Evolutionary conservation across 1,140 invertebrate genomes (phyloP), one percentile per base, ranked within the genome.

Genomic region (Ostrea denselamellosa): DNA sequence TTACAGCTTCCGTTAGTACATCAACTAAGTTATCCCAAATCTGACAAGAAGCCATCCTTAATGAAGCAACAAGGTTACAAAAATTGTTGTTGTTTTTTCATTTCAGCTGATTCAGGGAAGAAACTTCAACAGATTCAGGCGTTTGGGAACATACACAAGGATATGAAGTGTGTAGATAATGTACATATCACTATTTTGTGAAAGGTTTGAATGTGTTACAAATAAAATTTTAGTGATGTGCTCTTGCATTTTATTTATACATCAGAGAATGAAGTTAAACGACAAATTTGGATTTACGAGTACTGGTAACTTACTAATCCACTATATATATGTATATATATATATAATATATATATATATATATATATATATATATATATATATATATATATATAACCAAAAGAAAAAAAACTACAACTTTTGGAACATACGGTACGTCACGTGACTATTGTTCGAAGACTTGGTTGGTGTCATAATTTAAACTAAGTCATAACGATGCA

Each of bases 71-170:
- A 77, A n/a, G 0, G 17, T 62, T 34, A 28, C 2, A 12, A 22
- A 34, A 77, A 28, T n/a, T 19, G 17, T 19, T 19, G n/a, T n/a
- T 19, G 17, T 62, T 8, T 77, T 77, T 77, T 77, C 22, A 10
- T 77, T 28, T 28, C 68, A 77, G 68, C 28, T 77, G 25, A 77
- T 77, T 34, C 22, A 25, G 28, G 68, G 68, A 17, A 77, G 25
- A 34, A 77, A 77, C 25, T 77, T 28, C 68, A 77, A 77, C 68
- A 77, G 68, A 77, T 77, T 77, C 25, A 22, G 68, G 68, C 22
- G 68, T 14, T 77, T 77, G 34, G 68, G 68, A 77, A 77, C 25
- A 77, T 77, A 10, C 25, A 34, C 2, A 25, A 77, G 7, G 68
- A 77, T 77, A 34, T 8, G 9, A 28, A 14, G 22, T 77, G 22